Evolutionary conservation across 2,888 invertebrate species (phyloP).

Genomic region (Cactoblastis cactorum): DNA sequence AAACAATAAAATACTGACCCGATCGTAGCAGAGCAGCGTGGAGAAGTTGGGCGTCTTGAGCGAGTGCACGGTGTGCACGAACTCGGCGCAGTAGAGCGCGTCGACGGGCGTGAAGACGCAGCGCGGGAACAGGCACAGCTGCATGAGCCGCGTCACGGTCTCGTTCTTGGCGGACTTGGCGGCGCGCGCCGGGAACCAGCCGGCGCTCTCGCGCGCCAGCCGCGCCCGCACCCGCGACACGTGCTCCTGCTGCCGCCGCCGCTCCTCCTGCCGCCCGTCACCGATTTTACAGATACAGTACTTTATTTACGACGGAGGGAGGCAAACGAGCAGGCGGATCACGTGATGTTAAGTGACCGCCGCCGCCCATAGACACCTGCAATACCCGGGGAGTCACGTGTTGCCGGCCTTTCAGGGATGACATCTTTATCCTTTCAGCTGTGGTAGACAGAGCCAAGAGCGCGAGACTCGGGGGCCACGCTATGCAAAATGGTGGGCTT

Average conservation of each 20-base stretch:
- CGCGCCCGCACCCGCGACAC: constrained; percentile 90
- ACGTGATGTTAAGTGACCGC: too few species aligned
- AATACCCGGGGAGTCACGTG: too few species aligned
- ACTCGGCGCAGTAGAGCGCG: constrained; percentile 98
- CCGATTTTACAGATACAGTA: too few species aligned
- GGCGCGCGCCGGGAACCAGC: constrained; percentile 92
- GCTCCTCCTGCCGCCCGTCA: constrained; percentile 96
- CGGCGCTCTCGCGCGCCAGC: constrained; percentile 86
- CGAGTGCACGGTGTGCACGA: constrained; percentile 96
- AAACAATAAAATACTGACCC: constrained; percentile 82
- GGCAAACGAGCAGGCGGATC: too few species aligned
- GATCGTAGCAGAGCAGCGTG: constrained; percentile 97
- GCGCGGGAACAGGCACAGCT: constrained; percentile 97
- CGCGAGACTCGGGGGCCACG: too few species aligned
- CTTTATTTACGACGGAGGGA: too few species aligned
- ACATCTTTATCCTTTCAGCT: too few species aligned
- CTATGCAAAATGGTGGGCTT: too few species aligned
- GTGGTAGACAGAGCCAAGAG: too few species aligned
- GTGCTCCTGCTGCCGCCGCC: constrained; percentile 95
- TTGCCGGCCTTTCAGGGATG: too few species aligned
- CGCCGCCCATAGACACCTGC: too few species aligned
- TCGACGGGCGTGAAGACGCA: constrained; percentile 98
- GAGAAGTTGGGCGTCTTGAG: constrained; percentile 98
- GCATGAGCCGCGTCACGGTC: constrained; percentile 97
- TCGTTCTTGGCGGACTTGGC: constrained; percentile 96